Conservation (phyloP, 2,888 invertebrate species). For the Pandemis cinnamomeana region DNA sequence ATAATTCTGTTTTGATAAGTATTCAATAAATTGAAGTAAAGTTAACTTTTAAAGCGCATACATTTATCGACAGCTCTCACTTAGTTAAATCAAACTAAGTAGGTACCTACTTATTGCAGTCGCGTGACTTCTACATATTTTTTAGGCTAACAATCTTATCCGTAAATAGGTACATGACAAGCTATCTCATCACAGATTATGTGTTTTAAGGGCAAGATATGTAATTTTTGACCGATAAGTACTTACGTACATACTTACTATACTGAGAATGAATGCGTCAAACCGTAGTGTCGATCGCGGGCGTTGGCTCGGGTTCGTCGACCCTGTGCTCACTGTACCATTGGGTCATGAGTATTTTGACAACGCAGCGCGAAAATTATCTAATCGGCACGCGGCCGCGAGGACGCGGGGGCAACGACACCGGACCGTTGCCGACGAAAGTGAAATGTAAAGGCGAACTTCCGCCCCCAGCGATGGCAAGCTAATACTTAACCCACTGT, state of each 20-base stretch:
- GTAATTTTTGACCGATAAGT: slow-evolving; percentile 7
- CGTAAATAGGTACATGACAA: background rate
- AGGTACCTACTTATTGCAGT: background rate
- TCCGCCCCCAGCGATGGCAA: slow-evolving; percentile 22
- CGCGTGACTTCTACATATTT: background rate
- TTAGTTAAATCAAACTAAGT: background rate
- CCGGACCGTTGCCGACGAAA: slow-evolving; percentile 74
- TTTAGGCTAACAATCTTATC: background rate
- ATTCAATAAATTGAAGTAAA: background rate
- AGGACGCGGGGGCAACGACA: slow-evolving; percentile 78
- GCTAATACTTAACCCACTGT: slow-evolving; percentile 19
- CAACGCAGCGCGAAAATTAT: slow-evolving; percentile 83
- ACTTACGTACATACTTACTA: background rate
- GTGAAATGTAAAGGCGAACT: slow-evolving; percentile 72
- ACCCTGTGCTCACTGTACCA: slow-evolving; percentile 80
- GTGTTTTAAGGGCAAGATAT: background rate
- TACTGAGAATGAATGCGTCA: slow-evolving; percentile 21
- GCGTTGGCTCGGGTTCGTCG: slow-evolving; percentile 66
- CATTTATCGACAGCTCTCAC: background rate
- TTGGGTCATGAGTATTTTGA: slow-evolving; percentile 84
- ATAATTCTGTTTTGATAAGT: background rate
- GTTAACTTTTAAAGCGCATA: background rate
- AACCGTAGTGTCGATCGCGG: background rate
- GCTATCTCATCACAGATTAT: background rate
- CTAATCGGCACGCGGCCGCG: slow-evolving; percentile 83